Conservation (phyloP, 2,797 vertebrate genomes). For the Sebastiscus albofasciatus region DNA sequence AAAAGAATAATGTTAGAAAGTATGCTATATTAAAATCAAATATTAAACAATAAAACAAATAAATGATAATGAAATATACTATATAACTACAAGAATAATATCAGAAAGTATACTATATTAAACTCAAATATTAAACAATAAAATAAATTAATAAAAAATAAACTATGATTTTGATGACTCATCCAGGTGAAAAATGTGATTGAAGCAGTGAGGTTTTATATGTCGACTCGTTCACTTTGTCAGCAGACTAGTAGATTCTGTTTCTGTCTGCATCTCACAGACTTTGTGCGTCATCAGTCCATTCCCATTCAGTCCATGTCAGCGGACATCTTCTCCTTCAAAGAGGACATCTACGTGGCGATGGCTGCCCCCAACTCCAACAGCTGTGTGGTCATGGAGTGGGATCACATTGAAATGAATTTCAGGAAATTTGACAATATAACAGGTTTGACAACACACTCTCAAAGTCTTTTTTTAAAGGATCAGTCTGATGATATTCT, state of each 20-base stretch:
- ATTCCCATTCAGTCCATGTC: constrained; percentile 94
- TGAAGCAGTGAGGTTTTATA: constrained; percentile 4
- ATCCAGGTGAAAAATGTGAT: background rate
- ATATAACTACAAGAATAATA: background rate
- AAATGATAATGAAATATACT: no score
- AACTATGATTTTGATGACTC: background rate
- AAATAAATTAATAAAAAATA: no score
- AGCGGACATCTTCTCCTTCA: constrained; percentile 93
- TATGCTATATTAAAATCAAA: no score
- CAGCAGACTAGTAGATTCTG: constrained; percentile 6
- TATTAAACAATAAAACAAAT: no score
- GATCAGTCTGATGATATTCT: background rate
- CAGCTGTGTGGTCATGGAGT: constrained; percentile 97
- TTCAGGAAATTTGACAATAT: constrained; percentile 98
- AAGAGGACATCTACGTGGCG: constrained; percentile 95
- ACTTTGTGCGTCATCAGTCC: constrained; percentile 95
- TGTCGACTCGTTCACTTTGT: constrained; percentile 16
- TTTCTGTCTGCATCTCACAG: constrained; percentile 73
- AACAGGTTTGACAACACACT: constrained; percentile 86
- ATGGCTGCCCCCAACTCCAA: constrained; percentile 95
- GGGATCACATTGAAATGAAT: constrained; percentile 98
- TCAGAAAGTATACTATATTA: background rate
- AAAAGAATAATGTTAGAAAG: accelerated
- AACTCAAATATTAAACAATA: background rate
- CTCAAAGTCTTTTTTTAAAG: background rate